A percentile compares a stretch with the other conserved stretches of the same genome.
phyloP scores from a whole-genome alignment of 2,888 invertebrate genomes.

The Andrena chrysosceles region DNA sequence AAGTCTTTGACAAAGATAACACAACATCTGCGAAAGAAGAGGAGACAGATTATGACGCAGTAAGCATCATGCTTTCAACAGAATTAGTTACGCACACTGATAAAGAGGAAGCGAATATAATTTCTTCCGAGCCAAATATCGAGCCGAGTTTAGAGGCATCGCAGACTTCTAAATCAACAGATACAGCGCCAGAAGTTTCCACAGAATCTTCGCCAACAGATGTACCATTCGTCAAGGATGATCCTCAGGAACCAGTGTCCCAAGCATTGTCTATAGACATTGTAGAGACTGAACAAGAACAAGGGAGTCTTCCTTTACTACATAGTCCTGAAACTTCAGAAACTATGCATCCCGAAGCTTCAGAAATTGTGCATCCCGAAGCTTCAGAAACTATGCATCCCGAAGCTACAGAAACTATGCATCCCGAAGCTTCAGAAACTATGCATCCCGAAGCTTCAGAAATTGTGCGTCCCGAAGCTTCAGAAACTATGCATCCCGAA shows the following conservation, averaged over 20 bases:
- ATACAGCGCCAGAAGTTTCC: background rate
- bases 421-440: too few species aligned
- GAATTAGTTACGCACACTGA: background rate
- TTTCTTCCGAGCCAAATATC: background rate
- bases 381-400: background rate
- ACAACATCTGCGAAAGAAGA: background rate
- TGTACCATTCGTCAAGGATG: background rate
- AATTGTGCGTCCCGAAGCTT: background rate
- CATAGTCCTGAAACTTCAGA: background rate
- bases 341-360: background rate
- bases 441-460: background rate
- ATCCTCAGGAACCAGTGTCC: background rate
- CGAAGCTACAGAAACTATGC: too few species aligned
- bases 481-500: background rate
- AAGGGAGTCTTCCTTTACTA: background rate
- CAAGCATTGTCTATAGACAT: background rate
- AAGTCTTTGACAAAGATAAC: slow-evolving; percentile 10
- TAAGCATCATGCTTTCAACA: background rate
- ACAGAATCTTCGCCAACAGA: background rate
- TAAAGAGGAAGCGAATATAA: background rate
- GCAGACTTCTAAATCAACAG: background rate
- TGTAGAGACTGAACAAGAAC: background rate
- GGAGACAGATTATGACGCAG: background rate
- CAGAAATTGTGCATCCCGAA: background rate
- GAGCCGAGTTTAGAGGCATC: background rate